These are phyloP conservation scores for Speoplatyrhinus poulsoni DNA, from an alignment of 2,113 vertebrate genomes.

Conservation along the genomic window DNA sequence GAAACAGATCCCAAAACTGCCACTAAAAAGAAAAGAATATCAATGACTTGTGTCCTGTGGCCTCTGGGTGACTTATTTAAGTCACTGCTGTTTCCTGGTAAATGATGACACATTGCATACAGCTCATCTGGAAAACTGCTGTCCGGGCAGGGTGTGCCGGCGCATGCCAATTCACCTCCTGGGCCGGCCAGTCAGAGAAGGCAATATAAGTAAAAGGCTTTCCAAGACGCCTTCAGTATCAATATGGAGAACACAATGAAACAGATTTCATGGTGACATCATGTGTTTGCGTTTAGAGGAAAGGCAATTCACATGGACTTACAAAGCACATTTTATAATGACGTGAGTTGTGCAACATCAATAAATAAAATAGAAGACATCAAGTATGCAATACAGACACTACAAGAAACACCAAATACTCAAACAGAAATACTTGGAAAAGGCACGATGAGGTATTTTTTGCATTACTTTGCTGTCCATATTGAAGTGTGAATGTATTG, in stretches of 20 bases:
- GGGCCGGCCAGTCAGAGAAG: slow-evolving; percentile 29
- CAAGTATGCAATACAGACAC: no score
- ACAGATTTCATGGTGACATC: slow-evolving; percentile 17
- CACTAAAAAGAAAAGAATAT: no score
- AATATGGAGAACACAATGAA: slow-evolving; percentile 10
- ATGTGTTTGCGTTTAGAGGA: slow-evolving; percentile 31
- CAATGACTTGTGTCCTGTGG: no score
- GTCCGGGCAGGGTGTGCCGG: slow-evolving; percentile 44
- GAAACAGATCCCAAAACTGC: no score
- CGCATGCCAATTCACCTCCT: slow-evolving; percentile 50
- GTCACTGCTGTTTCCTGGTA: slow-evolving; percentile 57
- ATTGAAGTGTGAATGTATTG: no score
- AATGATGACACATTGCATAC: slow-evolving; percentile 57
- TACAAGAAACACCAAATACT: no score
- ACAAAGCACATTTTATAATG: no score
- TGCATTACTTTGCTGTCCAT: slow-evolving; percentile 2
- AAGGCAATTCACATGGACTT: no score
- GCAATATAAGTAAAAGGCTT: slow-evolving; percentile 25
- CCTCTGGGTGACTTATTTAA: slow-evolving; percentile 18
- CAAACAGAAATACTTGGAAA: no score
- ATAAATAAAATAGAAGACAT: no score
- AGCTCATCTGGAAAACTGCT: slow-evolving; percentile 50
- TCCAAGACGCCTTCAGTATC: slow-evolving; percentile 30
- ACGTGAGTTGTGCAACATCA: no score
- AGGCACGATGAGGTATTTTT: background rate